Conservation (phyloP, 2,797 vertebrate species). For the Gymnoscopelus microlampas region DNA sequence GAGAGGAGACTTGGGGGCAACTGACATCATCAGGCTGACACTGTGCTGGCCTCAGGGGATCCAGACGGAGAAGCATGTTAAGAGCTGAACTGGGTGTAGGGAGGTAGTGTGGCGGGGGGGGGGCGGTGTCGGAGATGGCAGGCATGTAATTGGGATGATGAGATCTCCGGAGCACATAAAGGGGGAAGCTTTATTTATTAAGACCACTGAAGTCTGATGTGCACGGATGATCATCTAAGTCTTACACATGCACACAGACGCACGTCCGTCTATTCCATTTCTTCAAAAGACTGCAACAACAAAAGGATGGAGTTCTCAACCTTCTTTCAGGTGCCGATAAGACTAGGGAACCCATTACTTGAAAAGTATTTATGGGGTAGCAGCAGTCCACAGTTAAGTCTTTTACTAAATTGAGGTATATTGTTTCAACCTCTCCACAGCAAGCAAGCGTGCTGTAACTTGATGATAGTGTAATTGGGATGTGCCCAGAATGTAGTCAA, state of each 20-base stretch:
- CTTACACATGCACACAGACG: conserved; percentile 57
- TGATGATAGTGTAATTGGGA: conserved; percentile 14
- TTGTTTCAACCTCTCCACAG: conserved; percentile 29
- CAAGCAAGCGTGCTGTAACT: conserved; percentile 16
- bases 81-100: conserved; percentile 43
- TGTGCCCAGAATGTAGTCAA: background rate
- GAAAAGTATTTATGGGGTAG: conserved; percentile 46
- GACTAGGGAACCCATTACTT: conserved; percentile 65
- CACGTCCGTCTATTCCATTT: conserved; percentile 61
- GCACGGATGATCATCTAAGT: conserved; percentile 51
- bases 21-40: conserved; percentile 43
- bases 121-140: conserved; percentile 71
- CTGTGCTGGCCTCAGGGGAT: conserved; percentile 37
- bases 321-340: conserved; percentile 60
- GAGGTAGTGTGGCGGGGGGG: conserved; percentile 22
- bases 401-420: conserved; percentile 22
- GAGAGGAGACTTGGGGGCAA: conserved; percentile 21
- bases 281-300: conserved; percentile 66
- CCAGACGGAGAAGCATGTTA: conserved; percentile 51
- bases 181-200: conserved; percentile 80
- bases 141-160: conserved; percentile 83
- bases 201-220: conserved; percentile 72
- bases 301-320: conserved; percentile 68
- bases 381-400: conserved; percentile 32
- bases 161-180: conserved; percentile 75